Percentiles rank a stretch among this genome's conserved stretches.
phyloP scores from a whole-genome alignment of 2,888 invertebrate species.

The Epistrophe grossulariae region DNA sequence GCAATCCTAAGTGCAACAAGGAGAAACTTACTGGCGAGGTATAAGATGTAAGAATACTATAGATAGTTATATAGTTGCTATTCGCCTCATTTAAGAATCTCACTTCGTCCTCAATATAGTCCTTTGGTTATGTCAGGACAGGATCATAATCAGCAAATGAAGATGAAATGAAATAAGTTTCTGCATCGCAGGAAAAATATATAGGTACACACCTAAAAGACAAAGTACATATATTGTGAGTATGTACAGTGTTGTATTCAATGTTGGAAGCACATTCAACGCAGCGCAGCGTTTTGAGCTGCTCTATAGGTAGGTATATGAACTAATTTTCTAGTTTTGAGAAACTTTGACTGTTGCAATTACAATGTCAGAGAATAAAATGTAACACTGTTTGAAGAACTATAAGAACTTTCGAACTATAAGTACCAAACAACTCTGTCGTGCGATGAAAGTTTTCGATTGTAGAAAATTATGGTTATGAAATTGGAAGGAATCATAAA shows the following conservation, averaged over 20 bases:
- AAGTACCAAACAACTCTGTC: background rate
- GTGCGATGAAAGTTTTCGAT: slow-evolving; percentile 40
- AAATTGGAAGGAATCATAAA: slow-evolving; percentile 24
- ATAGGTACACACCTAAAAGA: background rate
- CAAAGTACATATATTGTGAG: background rate
- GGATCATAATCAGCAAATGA: slow-evolving; percentile 74
- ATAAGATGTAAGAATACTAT: background rate
- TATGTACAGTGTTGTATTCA: too few relatives aligned
- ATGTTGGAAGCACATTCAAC: slow-evolving; percentile 42
- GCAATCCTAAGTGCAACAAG: slow-evolving; percentile 26
- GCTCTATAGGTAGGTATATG: slow-evolving; percentile 44
- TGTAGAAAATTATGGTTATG: slow-evolving; percentile 34
- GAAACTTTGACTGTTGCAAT: slow-evolving; percentile 63
- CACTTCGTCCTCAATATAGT: slow-evolving; percentile 18
- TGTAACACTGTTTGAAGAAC: slow-evolving; percentile 20
- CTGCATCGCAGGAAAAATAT: slow-evolving; percentile 30
- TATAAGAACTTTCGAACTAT: slow-evolving; percentile 14
- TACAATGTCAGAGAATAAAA: slow-evolving; percentile 62
- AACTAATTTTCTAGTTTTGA: slow-evolving; percentile 62
- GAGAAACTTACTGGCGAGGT: slow-evolving; percentile 17
- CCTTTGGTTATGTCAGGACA: slow-evolving; percentile 45
- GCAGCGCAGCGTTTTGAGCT: too few relatives aligned
- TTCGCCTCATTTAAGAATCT: slow-evolving; percentile 35
- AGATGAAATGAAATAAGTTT: slow-evolving; percentile 75
- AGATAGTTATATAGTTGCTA: background rate